A percentile compares a stretch with the other conserved stretches of the same genome.
Evolutionary conservation across 2,113 vertebrate species (phyloP).

Genomic region (Vidua chalybeata): DNA sequence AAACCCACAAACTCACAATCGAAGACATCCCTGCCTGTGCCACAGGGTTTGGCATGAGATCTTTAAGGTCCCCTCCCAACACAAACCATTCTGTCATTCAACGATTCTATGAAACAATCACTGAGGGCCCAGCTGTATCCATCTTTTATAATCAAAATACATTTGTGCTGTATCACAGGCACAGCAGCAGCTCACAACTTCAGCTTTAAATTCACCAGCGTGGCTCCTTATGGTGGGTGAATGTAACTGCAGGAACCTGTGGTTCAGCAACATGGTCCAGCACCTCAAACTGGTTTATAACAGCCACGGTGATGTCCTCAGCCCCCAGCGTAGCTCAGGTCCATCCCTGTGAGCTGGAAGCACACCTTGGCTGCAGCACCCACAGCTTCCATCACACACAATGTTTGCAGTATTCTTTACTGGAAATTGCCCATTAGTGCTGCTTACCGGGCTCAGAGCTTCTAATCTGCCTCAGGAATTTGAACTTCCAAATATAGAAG

Average conservation of each 20-base stretch:
- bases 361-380: neutral
- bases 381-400: neutral
- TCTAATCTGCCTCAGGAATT: conserved; percentile 6
- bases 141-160: neutral
- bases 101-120: neutral
- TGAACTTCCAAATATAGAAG: neutral
- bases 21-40: neutral
- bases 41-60: neutral
- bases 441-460: neutral
- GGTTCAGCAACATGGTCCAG: neutral
- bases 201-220: neutral
- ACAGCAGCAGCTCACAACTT: neutral
- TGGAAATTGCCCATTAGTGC: neutral
- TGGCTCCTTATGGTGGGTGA: neutral
- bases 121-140: neutral
- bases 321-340: rapidly evolving
- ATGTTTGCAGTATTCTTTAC: neutral
- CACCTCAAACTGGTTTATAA: neutral
- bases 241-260: neutral
- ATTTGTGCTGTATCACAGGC: neutral
- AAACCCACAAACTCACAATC: too few relatives aligned
- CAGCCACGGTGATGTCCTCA: neutral
- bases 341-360: neutral
- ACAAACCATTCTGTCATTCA: neutral
- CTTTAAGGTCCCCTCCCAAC: neutral